Conservation (phyloP, 1,140 invertebrate genomes). For the Bombus consobrinus region DNA sequence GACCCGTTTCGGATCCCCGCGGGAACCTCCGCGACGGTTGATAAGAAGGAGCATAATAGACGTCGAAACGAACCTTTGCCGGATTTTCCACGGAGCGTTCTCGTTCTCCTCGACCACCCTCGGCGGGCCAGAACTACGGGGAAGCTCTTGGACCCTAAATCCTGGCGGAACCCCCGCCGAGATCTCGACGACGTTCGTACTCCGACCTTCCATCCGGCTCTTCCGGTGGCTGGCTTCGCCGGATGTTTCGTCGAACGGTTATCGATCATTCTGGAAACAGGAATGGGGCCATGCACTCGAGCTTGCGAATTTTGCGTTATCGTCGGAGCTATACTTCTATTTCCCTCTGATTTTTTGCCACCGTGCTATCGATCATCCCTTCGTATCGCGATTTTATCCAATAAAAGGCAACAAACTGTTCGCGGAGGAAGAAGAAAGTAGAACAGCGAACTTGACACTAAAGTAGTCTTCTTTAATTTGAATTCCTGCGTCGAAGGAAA, state of each 20-base stretch:
- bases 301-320: slow-evolving; percentile 15
- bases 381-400: neutral
- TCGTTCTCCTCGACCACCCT: slow-evolving; percentile 22
- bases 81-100: slow-evolving; percentile 26
- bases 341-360: too few relatives aligned
- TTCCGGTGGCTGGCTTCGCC: slow-evolving; percentile 48
- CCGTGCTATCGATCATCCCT: too few relatives aligned
- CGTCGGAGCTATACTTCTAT: too few relatives aligned
- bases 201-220: slow-evolving; percentile 52
- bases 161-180: slow-evolving; percentile 45
- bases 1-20: slow-evolving; percentile 21
- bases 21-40: slow-evolving; percentile 48
- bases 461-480: neutral
- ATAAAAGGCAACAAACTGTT: neutral
- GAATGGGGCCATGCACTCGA: neutral
- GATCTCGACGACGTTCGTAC: slow-evolving; percentile 58
- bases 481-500: neutral
- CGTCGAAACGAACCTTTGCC: slow-evolving; percentile 47
- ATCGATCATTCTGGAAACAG: slow-evolving; percentile 56
- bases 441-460: neutral
- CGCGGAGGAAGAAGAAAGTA: accelerated
- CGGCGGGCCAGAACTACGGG: slow-evolving; percentile 16
- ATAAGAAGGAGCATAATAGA: slow-evolving; percentile 61
- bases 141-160: slow-evolving; percentile 55
- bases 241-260: slow-evolving; percentile 64